These are phyloP conservation scores for Podilymbus podiceps DNA, from an alignment of 2,113 vertebrate species.

Conservation along the genomic window DNA sequence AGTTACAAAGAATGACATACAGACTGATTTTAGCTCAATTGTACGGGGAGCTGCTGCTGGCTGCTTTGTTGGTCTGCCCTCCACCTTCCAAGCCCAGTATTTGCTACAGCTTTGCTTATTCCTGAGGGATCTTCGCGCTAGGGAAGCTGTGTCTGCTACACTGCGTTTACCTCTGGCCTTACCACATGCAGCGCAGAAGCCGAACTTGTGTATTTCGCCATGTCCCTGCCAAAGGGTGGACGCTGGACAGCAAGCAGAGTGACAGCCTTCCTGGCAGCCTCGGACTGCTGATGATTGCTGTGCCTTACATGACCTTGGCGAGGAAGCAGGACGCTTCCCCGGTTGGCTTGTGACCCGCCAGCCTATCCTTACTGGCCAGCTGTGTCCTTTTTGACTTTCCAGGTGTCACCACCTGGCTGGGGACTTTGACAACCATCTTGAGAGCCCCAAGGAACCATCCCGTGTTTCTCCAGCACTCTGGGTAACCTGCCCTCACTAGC, in stretches of 20 bases:
- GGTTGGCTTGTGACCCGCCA: rapidly evolving
- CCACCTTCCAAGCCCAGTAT: neutral
- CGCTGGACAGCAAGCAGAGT: neutral
- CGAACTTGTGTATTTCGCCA: neutral
- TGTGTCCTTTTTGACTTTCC: neutral
- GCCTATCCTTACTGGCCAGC: neutral
- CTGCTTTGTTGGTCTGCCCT: neutral
- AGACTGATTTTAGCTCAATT: neutral
- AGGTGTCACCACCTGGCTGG: neutral
- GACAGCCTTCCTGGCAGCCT: neutral
- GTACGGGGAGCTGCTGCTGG: neutral
- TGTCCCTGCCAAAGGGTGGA: neutral
- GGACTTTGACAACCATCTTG: neutral
- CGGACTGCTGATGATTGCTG: neutral
- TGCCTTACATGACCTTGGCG: neutral
- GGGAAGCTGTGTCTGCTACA: neutral
- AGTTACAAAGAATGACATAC: neutral
- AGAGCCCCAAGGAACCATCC: neutral
- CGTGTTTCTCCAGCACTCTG: neutral
- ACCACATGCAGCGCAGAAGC: neutral
- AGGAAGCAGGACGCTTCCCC: neutral
- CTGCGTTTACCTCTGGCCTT: neutral
- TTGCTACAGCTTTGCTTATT: neutral
- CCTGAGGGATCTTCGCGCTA: neutral
- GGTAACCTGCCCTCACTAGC: neutral